Conservation (phyloP, 2,797 vertebrate genomes). For the Dryobates pubescens region DNA sequence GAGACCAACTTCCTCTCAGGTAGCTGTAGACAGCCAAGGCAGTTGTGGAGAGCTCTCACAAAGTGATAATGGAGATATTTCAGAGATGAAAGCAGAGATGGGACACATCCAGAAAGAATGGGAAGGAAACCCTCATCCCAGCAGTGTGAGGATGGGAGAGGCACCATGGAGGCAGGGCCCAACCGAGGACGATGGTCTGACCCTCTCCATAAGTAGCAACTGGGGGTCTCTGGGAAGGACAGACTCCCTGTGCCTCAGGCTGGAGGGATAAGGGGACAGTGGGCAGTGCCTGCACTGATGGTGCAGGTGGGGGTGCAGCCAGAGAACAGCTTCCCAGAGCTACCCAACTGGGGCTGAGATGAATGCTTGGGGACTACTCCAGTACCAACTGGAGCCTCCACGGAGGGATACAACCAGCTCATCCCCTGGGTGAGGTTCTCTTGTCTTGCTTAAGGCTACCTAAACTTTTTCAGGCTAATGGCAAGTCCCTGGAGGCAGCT, state of each 20-base stretch:
- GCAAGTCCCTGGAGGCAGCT: neutral
- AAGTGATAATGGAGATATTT: neutral
- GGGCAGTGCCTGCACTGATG: neutral
- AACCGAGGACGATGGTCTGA: neutral
- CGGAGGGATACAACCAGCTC: neutral
- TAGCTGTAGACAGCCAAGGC: too few species aligned
- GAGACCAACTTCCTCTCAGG: too few species aligned
- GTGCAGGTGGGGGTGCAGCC: neutral
- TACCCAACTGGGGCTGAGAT: neutral
- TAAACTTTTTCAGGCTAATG: neutral
- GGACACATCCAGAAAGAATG: neutral
- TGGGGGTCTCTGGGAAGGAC: neutral
- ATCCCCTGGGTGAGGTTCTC: neutral
- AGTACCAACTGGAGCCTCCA: rapidly evolving
- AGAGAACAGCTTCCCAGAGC: neutral
- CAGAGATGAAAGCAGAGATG: neutral
- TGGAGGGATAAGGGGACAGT: neutral
- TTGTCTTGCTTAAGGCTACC: neutral
- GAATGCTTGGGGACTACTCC: neutral
- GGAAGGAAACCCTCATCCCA: neutral
- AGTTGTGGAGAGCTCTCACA: too few species aligned
- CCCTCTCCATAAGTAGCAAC: neutral
- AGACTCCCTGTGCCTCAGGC: neutral
- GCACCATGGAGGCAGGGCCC: neutral
- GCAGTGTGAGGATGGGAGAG: neutral